Base-by-base conservation (phyloP, 2,888 invertebrate genomes). In the Drosophila buzzatii region DNA sequence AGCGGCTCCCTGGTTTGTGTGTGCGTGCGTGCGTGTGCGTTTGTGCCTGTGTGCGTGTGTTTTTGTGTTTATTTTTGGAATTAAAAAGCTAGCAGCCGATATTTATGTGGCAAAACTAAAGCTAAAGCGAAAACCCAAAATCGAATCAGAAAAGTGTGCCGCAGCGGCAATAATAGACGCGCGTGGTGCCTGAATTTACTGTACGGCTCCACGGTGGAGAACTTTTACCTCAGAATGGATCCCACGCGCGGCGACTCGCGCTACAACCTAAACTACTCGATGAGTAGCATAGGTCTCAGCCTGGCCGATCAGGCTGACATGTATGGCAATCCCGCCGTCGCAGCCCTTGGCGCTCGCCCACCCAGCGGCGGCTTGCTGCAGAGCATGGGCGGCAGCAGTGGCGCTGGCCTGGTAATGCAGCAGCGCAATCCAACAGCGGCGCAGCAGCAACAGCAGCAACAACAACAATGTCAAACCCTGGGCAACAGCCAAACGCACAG, bases 181-280 rank as follows among this genome's bases (percentile, higher is more conserved):
- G 87, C 87, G 90, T 85, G 90, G 89, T 90, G 86, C 90, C 90
- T 87, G 89, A 87, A 87, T 81, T 79, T 80, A 71, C 57, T 87
- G 51, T 87, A 90, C 87, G 90, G 87, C 87, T 87, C 90, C 92
- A 91, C 90, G 84, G 92, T 93, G 92, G 92, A 93, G 91, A 92
- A 92, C 89, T 92, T 91, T 84, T 93, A 92, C 76, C 85, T 92
- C 18, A 92, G 91, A 91, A 97, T 97, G 97, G 97, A 97, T 95
- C 96, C 97, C 94, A 96, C 97, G 95, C 96, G 97, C 95, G 96
- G 97, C 94, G 97, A 97, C 95, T 96, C 96, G 96, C 97, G 97
- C 94, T 97, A 97, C 94, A 96, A 96, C 94, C 95, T 97, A 94
- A 96, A 96, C 93, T 97, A 97, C 94, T 96, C 96, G 91, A 96